Evolutionary conservation across 2,888 invertebrate species (phyloP).

Genomic region (Limenitis arthemis): DNA sequence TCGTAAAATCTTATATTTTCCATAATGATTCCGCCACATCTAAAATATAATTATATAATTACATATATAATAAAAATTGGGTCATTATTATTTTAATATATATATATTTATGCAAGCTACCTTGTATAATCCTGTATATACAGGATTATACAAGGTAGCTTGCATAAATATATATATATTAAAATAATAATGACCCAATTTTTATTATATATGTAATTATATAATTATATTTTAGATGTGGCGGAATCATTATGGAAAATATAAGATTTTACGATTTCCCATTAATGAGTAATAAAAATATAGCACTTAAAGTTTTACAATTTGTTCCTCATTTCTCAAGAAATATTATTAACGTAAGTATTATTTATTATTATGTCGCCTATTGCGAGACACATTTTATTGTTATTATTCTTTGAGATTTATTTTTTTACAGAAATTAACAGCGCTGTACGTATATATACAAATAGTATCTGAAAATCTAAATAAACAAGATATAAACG

Average conservation of each 20-base stretch:
- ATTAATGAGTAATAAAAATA: slow-evolving; percentile 7
- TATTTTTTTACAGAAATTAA: slow-evolving; percentile 25
- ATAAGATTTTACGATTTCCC: slow-evolving; percentile 32
- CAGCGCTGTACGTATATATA: slow-evolving; percentile 26
- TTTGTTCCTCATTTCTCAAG: slow-evolving; percentile 32
- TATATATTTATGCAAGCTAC: too few relatives aligned
- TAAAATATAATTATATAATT: too few relatives aligned
- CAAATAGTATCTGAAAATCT: slow-evolving; percentile 37
- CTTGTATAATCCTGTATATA: too few relatives aligned
- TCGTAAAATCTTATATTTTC: slow-evolving; percentile 33
- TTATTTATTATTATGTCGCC: too few relatives aligned
- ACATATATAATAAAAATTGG: too few relatives aligned
- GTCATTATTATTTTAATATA: too few relatives aligned
- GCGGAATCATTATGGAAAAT: slow-evolving; percentile 37
- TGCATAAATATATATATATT: too few relatives aligned
- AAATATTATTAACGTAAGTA: slow-evolving; percentile 31
- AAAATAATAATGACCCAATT: too few relatives aligned
- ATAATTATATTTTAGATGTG: too few relatives aligned
- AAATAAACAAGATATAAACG: slow-evolving; percentile 27
- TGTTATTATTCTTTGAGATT: neutral
- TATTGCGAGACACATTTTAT: too few relatives aligned
- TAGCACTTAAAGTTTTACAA: slow-evolving; percentile 29
- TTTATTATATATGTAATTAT: too few relatives aligned
- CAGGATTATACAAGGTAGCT: too few relatives aligned
- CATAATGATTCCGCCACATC: slow-evolving; percentile 42